Evolutionary conservation across 2,113 vertebrate genomes (phyloP), one percentile per base, ranked within the genome.

Genomic region (Chascanopsetta lugubris): DNA sequence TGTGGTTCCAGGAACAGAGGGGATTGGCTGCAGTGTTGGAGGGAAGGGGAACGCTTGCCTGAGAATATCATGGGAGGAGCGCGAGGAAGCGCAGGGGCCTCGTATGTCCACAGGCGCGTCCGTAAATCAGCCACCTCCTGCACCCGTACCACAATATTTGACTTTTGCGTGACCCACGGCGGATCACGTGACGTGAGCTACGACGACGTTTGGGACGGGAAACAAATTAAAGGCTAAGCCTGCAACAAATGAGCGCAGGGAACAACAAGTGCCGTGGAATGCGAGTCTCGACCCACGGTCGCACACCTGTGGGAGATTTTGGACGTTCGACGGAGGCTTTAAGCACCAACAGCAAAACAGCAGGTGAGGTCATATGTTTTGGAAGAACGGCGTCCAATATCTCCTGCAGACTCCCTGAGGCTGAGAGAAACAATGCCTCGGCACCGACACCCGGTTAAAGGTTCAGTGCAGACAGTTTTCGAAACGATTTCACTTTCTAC

Each of bases 1-100:
- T 75, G 62, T 67, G 49, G 53, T 55, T 83, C 26, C 18, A 79
- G 50, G 71, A 79, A 85, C 79, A 80, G 82, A 63, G 58, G 38
- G 40, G 69, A 61, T 36, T 17, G 32, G 58, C 64, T 69, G 62
- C 1, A 34, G 62, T 10, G 21, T 32, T 27, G 25, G 40, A 9
- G 58, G 10, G 45, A 13, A 67, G 25, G n/a, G 21, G 8, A 21
- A 45, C 20, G 30, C 10, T n/a, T n/a, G 11, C 0, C 1, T 58
- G 34, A 25, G 30, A 56, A 49, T 49, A 29, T 65, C 25, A 8
- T 42, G n/a, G n/a, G 27, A 66, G 9, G 21, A 65, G 25, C 20
- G 24, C 8, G 38, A 56, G 50, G 46, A 53, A 67, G 47, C 30
- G 51, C 40, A 72, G 48, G n/a, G 54, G 49, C 38, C 71, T 80